Conservation (phyloP, 2,797 vertebrate genomes). For the Rhinatrema bivittatum region DNA sequence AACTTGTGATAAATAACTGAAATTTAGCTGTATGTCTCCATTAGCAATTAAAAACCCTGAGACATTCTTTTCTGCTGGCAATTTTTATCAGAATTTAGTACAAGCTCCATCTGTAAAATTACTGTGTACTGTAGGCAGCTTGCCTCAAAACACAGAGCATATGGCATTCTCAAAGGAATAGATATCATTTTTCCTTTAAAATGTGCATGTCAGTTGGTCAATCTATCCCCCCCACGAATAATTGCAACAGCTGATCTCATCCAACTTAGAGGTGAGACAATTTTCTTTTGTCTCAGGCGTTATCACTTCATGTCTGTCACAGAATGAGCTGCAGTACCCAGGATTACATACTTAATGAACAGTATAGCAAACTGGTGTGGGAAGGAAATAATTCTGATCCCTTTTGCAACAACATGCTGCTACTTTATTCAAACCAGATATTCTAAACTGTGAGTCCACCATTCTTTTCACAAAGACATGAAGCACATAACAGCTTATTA, state of each 20-base stretch:
- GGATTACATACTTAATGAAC: slow-evolving; percentile 17
- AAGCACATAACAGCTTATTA: too few relatives aligned
- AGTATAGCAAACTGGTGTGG: slow-evolving; percentile 8
- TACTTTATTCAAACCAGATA: neutral
- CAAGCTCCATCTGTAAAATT: slow-evolving; percentile 36
- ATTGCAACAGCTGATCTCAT: slow-evolving; percentile 54
- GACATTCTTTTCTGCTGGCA: slow-evolving; percentile 39
- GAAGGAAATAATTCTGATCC: slow-evolving; percentile 3
- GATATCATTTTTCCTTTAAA: slow-evolving; percentile 38
- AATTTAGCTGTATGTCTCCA: slow-evolving; percentile 16
- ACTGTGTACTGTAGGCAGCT: slow-evolving; percentile 21
- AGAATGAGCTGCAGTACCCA: slow-evolving; percentile 22
- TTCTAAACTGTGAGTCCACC: neutral
- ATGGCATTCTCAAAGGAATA: slow-evolving; percentile 55
- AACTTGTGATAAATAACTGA: slow-evolving; percentile 32
- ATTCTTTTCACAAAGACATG: too few relatives aligned
- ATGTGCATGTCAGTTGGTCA: slow-evolving; percentile 48
- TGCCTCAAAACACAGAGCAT: slow-evolving; percentile 45
- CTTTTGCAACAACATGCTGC: slow-evolving; percentile 13
- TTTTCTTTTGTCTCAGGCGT: slow-evolving; percentile 38
- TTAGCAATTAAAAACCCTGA: slow-evolving; percentile 27
- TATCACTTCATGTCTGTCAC: slow-evolving; percentile 28
- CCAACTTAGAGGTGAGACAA: slow-evolving; percentile 42
- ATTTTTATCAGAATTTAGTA: slow-evolving; percentile 39
- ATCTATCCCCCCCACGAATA: slow-evolving; percentile 40